Evolutionary conservation across 2,888 invertebrate genomes (phyloP).

Genomic region (Melinaea menophilus): DNA sequence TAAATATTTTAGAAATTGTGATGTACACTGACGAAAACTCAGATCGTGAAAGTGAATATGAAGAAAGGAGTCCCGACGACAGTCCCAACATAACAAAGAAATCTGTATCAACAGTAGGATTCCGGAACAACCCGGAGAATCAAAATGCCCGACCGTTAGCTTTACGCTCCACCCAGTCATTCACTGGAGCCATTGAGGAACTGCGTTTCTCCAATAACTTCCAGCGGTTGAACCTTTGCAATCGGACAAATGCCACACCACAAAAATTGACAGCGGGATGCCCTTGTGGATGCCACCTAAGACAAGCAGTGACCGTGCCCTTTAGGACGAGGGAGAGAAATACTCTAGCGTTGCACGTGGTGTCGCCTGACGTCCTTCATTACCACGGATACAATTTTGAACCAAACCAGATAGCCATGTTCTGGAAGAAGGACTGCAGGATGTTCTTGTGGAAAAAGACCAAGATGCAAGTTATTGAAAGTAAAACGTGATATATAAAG

Average conservation of each 20-base stretch:
- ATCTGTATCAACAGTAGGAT: slow-evolving; percentile 65
- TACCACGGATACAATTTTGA: slow-evolving; percentile 77
- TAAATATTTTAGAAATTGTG: slow-evolving; percentile 19
- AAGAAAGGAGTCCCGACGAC: slow-evolving; percentile 56
- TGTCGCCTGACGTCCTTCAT: slow-evolving; percentile 73
- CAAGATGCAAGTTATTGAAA: slow-evolving; percentile 36
- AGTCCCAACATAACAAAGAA: slow-evolving; percentile 64
- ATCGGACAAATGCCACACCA: slow-evolving; percentile 50
- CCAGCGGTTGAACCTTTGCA: slow-evolving; percentile 59
- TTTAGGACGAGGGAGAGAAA: slow-evolving; percentile 67
- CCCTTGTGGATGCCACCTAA: slow-evolving; percentile 66
- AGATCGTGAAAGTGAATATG: slow-evolving; percentile 66
- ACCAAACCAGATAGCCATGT: slow-evolving; percentile 78
- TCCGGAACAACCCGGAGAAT: slow-evolving; percentile 57
- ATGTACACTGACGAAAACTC: slow-evolving; percentile 70
- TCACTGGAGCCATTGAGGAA: slow-evolving; percentile 66
- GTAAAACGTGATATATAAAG: slow-evolving; percentile 25
- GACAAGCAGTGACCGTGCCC: slow-evolving; percentile 54
- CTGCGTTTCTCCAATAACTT: slow-evolving; percentile 58
- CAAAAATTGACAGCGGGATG: slow-evolving; percentile 57
- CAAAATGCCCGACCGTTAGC: slow-evolving; percentile 58
- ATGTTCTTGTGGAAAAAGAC: slow-evolving; percentile 80
- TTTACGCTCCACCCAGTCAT: slow-evolving; percentile 68
- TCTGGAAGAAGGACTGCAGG: slow-evolving; percentile 84
- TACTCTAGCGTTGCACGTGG: slow-evolving; percentile 65